A percentile compares a stretch with the other conserved stretches of the same genome.
Evolutionary conservation across 2,888 invertebrate species (phyloP).

Genomic region (Axea sp.): DNA sequence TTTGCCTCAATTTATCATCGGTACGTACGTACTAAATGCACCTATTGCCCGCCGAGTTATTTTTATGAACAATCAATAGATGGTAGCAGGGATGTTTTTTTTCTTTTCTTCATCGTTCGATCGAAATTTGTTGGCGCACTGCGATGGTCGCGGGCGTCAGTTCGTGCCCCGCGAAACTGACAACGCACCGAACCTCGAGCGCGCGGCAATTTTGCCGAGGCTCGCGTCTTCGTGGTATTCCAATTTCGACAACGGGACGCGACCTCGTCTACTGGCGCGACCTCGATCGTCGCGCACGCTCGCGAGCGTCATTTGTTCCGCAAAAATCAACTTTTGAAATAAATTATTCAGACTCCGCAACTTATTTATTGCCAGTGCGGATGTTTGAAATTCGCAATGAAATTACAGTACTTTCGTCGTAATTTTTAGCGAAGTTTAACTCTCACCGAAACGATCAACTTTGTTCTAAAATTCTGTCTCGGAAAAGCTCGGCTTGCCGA

Average conservation of each 20-base stretch:
- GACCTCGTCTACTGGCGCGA: too few species aligned
- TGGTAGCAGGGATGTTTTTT: slow-evolving; percentile 31
- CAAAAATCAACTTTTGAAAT: too few species aligned
- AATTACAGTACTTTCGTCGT: too few species aligned
- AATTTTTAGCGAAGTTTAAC: background rate
- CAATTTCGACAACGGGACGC: too few species aligned
- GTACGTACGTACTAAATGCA: background rate
- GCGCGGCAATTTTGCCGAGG: too few species aligned
- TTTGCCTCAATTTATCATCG: background rate
- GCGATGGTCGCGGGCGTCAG: slow-evolving; percentile 20
- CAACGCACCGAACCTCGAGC: slow-evolving; percentile 18
- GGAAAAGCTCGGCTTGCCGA: slow-evolving; percentile 8
- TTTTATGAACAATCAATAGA: slow-evolving; percentile 27
- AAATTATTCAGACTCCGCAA: too few species aligned
- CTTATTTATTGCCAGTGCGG: slow-evolving; percentile 3
- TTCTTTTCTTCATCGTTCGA: slow-evolving; percentile 6
- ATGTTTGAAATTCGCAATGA: too few species aligned
- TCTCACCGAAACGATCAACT: background rate
- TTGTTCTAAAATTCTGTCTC: background rate
- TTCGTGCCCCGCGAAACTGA: slow-evolving; percentile 10
- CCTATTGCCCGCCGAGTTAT: slow-evolving; percentile 3
- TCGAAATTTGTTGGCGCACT: slow-evolving; percentile 25
- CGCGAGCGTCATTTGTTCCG: too few species aligned
- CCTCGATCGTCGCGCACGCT: too few species aligned
- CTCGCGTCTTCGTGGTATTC: too few species aligned